Evolutionary conservation across 2,888 invertebrate species (phyloP), one percentile per base, ranked within the genome.

Genomic region (Euclidia mi): DNA sequence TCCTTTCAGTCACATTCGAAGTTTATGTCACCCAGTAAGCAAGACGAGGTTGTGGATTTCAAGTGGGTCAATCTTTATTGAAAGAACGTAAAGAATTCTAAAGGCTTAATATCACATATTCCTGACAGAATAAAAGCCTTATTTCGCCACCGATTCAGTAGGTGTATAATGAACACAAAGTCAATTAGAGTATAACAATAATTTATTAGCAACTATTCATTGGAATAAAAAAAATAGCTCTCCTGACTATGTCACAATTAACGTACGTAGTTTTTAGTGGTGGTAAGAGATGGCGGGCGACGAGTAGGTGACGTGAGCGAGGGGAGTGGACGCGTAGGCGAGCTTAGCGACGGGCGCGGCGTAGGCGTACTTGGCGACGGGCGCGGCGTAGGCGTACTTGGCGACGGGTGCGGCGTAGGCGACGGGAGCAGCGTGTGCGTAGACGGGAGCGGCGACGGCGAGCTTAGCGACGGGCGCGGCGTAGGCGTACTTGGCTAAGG

Each of bases 271-370:
- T n/a, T n/a, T 69, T 65, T 90, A 91, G 82, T 91, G 90, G 71
- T 90, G 87, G 85, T 91, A 92, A 56, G 90, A 90, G 75, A 91
- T 78, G 56, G 77, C 80, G 38, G 92, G 91, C 32, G 91, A 91
- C 0, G 91, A 84, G 85, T 78, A 91, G 59, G 86, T 71, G 32
- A 91, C 88, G 31, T 87, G 84, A 17, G 84, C 71, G 1, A 78
- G 72, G 42, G 82, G 84, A 20, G 79, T 81, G 12, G 78, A 69
- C 28, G 76, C 64, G 84, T 78, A 91, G 56, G 87, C 75, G 35
- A 91, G 85, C 28, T 86, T 83, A 12, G 84, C 73, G 0, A 78
- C 74, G 38, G 82, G 84, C 11, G 79, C 80, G 15, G 73, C 58
- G 78, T 77, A 49, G 80, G 79, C 68, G 2, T 79, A 76, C 10